phyloP scores from a whole-genome alignment of 2,113 vertebrate genomes.

The Tychaedon coryphoeus region DNA sequence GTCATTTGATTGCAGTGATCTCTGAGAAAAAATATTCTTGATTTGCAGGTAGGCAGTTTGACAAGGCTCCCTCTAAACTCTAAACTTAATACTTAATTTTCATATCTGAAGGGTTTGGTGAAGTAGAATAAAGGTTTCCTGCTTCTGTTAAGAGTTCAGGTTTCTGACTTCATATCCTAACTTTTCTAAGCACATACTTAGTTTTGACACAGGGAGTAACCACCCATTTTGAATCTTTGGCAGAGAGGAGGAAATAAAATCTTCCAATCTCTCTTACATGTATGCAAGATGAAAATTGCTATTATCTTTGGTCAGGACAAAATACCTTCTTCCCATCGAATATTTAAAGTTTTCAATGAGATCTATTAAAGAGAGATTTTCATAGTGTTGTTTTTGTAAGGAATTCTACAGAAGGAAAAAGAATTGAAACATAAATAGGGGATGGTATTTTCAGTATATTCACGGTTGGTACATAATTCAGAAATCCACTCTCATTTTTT shows the following conservation, averaged over 20 bases:
- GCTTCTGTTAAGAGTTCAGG: neutral
- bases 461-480: neutral
- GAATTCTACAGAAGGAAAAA: neutral
- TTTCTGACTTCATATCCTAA: neutral
- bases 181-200: neutral
- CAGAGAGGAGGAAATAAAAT: neutral
- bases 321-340: neutral
- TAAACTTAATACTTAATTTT: neutral
- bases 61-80: neutral
- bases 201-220: neutral
- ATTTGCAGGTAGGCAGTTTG: neutral
- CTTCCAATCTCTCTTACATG: neutral
- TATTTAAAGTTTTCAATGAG: neutral
- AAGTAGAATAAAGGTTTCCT: neutral
- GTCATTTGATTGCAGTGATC: neutral
- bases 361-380: neutral
- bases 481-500: neutral
- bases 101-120: neutral
- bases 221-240: neutral
- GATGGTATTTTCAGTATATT: neutral
- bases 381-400: neutral
- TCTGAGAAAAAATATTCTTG: neutral
- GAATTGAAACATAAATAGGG: neutral
- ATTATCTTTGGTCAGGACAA: neutral
- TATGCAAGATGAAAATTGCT: neutral